Percentiles rank a stretch among this genome's conserved stretches.
Conservation (phyloP, 1,140 invertebrate genomes). For the Brachionus sp. region DNA sequence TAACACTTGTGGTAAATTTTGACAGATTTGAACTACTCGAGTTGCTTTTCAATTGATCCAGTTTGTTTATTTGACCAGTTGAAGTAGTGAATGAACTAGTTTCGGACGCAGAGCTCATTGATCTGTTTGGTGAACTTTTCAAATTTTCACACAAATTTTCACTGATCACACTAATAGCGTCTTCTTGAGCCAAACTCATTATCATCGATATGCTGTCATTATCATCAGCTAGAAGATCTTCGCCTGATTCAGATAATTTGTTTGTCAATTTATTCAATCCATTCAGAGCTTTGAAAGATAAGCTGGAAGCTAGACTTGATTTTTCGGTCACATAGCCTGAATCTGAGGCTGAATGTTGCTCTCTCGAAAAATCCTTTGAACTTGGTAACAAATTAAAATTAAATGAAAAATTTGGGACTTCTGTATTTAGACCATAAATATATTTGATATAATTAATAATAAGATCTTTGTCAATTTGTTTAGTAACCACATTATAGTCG, state of each 20-base stretch:
- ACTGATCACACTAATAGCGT: not conserved
- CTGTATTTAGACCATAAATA: constrained; percentile 15
- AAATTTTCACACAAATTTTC: not conserved
- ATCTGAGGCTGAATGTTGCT: not conserved
- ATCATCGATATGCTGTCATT: constrained; percentile 14
- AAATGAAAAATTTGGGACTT: not conserved
- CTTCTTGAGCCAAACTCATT: not conserved
- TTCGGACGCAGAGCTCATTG: not conserved
- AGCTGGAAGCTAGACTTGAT: not conserved
- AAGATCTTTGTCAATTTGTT: not conserved
- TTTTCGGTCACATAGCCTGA: not conserved
- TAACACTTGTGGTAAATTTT: not conserved
- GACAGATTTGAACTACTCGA: not conserved
- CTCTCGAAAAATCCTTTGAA: not conserved
- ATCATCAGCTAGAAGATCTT: not conserved
- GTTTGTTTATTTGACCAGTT: not conserved
- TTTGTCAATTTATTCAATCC: not conserved
- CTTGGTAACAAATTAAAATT: not conserved
- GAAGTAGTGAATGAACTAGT: not conserved
- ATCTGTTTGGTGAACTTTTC: constrained; percentile 3
- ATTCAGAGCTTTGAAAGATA: not conserved
- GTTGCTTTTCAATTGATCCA: not conserved
- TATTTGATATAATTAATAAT: not conserved
- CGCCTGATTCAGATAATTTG: not conserved
- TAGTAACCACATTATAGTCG: not conserved